These are phyloP conservation scores for Strigamia crassipes DNA, from an alignment of 2,888 invertebrate species.

Conservation along the genomic window DNA sequence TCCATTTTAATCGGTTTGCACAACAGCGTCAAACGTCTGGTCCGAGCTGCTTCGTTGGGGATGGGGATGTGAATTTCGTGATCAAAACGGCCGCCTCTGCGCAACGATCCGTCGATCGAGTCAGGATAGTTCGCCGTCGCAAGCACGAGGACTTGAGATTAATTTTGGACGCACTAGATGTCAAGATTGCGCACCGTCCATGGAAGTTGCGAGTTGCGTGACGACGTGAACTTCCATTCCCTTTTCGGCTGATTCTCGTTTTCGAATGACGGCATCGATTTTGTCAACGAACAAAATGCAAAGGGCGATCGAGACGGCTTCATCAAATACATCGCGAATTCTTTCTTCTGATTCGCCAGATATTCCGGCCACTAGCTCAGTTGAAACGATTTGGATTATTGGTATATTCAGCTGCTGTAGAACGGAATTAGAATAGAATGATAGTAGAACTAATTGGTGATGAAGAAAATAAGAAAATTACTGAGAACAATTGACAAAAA, in stretches of 20 bases:
- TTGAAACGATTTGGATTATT: conserved; percentile 79
- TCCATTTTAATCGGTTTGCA: conserved; percentile 72
- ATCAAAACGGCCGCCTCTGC: conserved; percentile 91
- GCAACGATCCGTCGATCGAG: conserved; percentile 85
- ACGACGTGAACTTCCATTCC: conserved; percentile 97
- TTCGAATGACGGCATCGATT: conserved; percentile 91
- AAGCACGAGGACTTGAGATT: conserved; percentile 76
- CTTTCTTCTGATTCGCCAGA: conserved; percentile 95
- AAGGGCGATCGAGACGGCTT: conserved; percentile 74
- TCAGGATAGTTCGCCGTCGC: conserved; percentile 97
- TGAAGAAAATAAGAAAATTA: no score
- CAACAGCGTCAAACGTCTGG: conserved; percentile 74
- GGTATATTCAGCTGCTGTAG: neutral
- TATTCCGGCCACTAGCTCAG: conserved; percentile 90
- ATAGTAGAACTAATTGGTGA: no score
- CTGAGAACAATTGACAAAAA: no score
- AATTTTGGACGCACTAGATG: no score
- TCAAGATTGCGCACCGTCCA: no score
- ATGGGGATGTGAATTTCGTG: conserved; percentile 92
- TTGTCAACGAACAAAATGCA: conserved; percentile 94
- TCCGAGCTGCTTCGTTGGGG: conserved; percentile 81
- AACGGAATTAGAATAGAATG: no score
- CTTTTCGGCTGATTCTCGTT: conserved; percentile 84
- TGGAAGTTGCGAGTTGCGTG: conserved; percentile 83
- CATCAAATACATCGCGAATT: conserved; percentile 86